These are phyloP conservation scores for Gymnarchus niloticus DNA, from an alignment of 2,113 vertebrate species.

Conservation along the genomic window DNA sequence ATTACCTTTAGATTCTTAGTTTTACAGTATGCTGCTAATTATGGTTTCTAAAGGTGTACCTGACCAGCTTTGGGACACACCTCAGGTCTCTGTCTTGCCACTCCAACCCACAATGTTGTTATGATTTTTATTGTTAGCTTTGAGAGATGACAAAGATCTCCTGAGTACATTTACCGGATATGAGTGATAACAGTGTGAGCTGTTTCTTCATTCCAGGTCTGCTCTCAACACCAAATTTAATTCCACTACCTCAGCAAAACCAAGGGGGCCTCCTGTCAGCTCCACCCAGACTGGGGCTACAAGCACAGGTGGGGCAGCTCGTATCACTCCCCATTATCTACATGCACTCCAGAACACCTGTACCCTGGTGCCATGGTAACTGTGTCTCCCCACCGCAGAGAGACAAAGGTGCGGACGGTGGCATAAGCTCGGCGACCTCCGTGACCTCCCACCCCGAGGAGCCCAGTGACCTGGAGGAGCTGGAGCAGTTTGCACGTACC, in stretches of 20 bases:
- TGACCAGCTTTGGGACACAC: background rate
- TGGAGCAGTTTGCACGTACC: constrained; percentile 87
- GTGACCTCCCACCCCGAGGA: constrained; percentile 75
- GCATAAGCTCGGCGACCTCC: constrained; percentile 45
- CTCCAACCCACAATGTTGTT: background rate
- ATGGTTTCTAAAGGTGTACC: background rate
- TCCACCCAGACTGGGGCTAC: constrained; percentile 71
- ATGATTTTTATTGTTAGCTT: background rate
- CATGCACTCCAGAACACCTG: background rate
- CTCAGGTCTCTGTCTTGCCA: background rate
- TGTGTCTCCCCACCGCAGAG: constrained; percentile 50
- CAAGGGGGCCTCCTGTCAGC: constrained; percentile 79
- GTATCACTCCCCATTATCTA: too few relatives aligned
- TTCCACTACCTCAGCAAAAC: constrained; percentile 94
- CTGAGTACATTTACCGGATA: background rate
- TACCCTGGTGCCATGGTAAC: background rate
- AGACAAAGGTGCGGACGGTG: constrained; percentile 61
- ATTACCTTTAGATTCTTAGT: too few relatives aligned
- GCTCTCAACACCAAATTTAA: constrained; percentile 84
- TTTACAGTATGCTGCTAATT: too few relatives aligned
- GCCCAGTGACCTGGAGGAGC: constrained; percentile 86
- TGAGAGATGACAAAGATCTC: background rate
- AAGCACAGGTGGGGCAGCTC: constrained; percentile 63
- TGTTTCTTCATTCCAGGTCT: constrained; percentile 60
- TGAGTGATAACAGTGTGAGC: background rate